phyloP scores from a whole-genome alignment of 2,888 invertebrate genomes.

The Calliphora vomitoria region DNA sequence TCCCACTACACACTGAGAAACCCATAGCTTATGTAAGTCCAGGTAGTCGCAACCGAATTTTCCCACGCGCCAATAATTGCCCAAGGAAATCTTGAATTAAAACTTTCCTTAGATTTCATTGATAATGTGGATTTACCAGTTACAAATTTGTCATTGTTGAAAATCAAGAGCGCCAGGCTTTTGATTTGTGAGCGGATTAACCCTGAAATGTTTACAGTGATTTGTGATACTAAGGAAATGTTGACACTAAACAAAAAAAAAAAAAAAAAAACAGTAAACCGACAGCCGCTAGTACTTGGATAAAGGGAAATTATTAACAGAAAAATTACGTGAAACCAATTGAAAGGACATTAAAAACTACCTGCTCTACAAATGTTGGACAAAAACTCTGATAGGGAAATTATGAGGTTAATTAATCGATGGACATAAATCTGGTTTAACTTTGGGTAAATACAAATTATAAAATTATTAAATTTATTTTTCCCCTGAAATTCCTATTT shows the following conservation, averaged over 20 bases:
- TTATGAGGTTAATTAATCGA: conserved; percentile 35
- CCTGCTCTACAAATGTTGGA: not conserved
- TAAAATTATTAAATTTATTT: not conserved
- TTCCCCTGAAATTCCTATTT: conserved; percentile 3
- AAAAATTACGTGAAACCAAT: not conserved
- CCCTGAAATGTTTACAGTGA: conserved; percentile 31
- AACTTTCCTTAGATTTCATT: conserved; percentile 44
- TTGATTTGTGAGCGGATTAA: conserved; percentile 37
- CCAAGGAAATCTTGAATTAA: conserved; percentile 38
- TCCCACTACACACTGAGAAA: conserved; percentile 46
- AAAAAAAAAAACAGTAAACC: not conserved
- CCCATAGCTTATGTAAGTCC: conserved; percentile 43
- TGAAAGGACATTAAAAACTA: not conserved
- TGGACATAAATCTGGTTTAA: not conserved
- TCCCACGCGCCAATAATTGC: conserved; percentile 34
- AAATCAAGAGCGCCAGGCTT: conserved; percentile 31
- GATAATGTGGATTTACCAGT: conserved; percentile 44
- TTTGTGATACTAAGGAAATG: conserved; percentile 36
- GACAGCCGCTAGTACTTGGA: not conserved
- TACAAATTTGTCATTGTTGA: conserved; percentile 26
- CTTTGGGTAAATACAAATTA: conserved; percentile 30
- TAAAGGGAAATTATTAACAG: not conserved
- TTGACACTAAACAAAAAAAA: conserved; percentile 53
- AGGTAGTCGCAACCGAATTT: conserved; percentile 52
- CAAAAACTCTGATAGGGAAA: conserved; percentile 21